Percentiles rank a stretch among this genome's conserved stretches.
Conservation (phyloP, 1,140 invertebrate species). For the Arctopsyche grandis region DNA sequence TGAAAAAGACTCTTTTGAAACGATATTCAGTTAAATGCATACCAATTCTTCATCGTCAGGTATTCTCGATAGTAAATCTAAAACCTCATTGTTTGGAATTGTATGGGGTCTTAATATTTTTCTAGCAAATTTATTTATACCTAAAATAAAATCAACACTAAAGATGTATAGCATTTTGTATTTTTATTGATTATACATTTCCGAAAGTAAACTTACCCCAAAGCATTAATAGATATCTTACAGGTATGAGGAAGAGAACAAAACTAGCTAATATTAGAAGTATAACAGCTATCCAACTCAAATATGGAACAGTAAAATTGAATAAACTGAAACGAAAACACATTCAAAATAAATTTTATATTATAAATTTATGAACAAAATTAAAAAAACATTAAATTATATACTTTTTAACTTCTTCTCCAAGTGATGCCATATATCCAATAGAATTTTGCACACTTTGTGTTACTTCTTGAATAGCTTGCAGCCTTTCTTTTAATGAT, state of each 20-base stretch:
- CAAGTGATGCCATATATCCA: constrained; percentile 90
- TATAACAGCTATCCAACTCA: constrained; percentile 91
- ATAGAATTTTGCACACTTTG: constrained; percentile 94
- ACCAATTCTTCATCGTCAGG: constrained; percentile 94
- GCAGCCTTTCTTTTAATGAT: constrained; percentile 90
- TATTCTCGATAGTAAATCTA: constrained; percentile 95
- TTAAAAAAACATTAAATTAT: too few species aligned
- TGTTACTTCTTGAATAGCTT: constrained; percentile 95
- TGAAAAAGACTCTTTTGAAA: constrained; percentile 23
- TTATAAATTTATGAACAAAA: too few species aligned
- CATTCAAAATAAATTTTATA: not conserved
- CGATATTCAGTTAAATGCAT: constrained; percentile 56
- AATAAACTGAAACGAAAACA: constrained; percentile 79
- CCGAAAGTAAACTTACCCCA: constrained; percentile 77
- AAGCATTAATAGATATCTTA: constrained; percentile 91
- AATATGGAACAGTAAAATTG: constrained; percentile 97
- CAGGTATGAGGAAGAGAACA: constrained; percentile 90
- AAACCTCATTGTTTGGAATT: constrained; percentile 96
- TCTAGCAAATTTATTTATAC: constrained; percentile 94
- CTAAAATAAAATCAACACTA: constrained; percentile 56
- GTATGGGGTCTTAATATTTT: constrained; percentile 93
- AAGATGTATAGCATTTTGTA: constrained; percentile 18
- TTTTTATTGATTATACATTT: constrained; percentile 31
- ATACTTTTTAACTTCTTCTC: constrained; percentile 94
- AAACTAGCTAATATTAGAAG: constrained; percentile 75